Evolutionary conservation across 2,888 invertebrate species (phyloP), one percentile per base, ranked within the genome.

Genomic region (Folsomia manolachei): DNA sequence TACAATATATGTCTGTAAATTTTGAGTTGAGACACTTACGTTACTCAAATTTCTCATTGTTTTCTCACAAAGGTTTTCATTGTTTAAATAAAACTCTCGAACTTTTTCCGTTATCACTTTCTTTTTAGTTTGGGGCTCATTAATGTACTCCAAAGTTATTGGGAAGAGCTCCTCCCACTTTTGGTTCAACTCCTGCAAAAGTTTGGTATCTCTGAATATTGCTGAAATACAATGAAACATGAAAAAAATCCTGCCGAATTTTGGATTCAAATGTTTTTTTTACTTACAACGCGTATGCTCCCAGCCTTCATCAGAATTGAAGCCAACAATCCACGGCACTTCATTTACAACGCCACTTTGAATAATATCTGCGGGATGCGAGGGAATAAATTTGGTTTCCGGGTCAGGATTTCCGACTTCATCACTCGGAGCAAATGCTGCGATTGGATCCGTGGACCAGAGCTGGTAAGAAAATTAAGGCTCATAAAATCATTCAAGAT

Each of bases 261-360:
- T 56, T 56, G 7, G 27, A 52, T 14, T 23, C 27, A 52, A 7
- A 1, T 26, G 26, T 23, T 67, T 71, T 62, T 63, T 39, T 21
- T 63, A 64, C 21, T 61, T 56, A 63, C 74, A 69, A 23, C 60
- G 24, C 0, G 76, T 69, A 56, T 76, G 76, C 14, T 76, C 76
- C 19, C 67, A 72, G 7, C 76, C 76, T 63, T 76, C 76, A n/a
- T 76, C 73, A 4, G 74, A 71, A 19, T 72, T 73, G 39, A 76
- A 76, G 1, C 72, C 72, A 21, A 76, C 66, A 1, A 76, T 71
- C 76, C 76, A 76, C 2, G 76, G 76, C 11, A 75, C 76, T 63
- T 71, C 62, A 27, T 75, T 76, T 0, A 74, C 68, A 19, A 19
- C 52, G 0, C 72, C 71, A 53, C 65, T 63, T 14, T 70, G 63